A percentile compares a stretch with the other conserved stretches of the same genome.
These are phyloP conservation scores for Adineta ricciae DNA, from an alignment of 2,888 invertebrate genomes.

Conservation along the genomic window DNA sequence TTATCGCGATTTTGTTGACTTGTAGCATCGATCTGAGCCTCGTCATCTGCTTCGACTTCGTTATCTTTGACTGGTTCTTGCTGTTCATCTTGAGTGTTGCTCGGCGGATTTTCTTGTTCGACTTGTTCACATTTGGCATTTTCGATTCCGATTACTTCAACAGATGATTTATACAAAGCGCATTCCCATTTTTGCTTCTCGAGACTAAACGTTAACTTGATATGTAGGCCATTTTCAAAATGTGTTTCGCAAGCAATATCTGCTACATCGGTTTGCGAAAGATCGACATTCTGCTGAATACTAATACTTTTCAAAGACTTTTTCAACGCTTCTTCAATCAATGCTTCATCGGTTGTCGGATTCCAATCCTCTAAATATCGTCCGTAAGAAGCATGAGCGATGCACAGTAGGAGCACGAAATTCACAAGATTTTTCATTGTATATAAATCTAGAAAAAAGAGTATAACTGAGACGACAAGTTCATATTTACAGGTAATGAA, in stretches of 20 bases:
- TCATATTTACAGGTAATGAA: neutral
- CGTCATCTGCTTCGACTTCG: too few relatives aligned
- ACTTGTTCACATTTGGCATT: neutral
- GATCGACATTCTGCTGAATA: neutral
- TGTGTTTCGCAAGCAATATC: neutral
- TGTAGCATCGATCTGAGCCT: too few relatives aligned
- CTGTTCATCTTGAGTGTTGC: too few relatives aligned
- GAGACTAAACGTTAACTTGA: neutral
- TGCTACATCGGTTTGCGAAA: neutral
- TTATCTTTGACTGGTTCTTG: too few relatives aligned
- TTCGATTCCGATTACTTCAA: neutral
- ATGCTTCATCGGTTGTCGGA: neutral
- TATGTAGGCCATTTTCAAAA: neutral
- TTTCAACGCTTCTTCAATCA: neutral
- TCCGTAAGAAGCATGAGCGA: neutral
- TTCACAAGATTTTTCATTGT: neutral
- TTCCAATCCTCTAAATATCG: neutral
- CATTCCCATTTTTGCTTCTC: neutral
- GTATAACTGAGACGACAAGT: neutral
- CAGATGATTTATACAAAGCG: neutral
- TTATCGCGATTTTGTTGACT: neutral
- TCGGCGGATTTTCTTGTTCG: neutral
- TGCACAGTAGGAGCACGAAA: neutral
- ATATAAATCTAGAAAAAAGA: neutral
- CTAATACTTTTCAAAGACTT: too few relatives aligned